A percentile compares a stretch with the other conserved stretches of the same genome.
phyloP scores from a whole-genome alignment of 2,888 invertebrate species.

The Pollenia amentaria region DNA sequence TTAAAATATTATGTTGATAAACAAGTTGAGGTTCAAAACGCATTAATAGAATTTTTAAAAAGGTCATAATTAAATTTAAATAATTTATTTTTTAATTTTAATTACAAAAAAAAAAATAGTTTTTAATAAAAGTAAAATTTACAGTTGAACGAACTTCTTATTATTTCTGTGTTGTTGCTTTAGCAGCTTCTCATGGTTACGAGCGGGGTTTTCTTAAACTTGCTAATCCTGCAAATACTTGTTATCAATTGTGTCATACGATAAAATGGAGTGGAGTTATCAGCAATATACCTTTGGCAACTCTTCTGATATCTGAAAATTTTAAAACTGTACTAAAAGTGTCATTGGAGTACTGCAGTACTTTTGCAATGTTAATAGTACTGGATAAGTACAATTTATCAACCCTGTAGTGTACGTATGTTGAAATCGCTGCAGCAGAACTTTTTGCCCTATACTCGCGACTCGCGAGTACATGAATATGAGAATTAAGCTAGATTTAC shows the following conservation, averaged over 20 bases:
- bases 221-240: not conserved
- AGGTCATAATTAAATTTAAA: constrained; percentile 2
- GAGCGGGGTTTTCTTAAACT: not conserved
- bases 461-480: no score
- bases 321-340: no score
- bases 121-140: constrained; percentile 26
- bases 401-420: not conserved
- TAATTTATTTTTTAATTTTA: not conserved
- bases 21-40: constrained; percentile 53
- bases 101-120: not conserved
- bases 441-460: no score
- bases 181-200: not conserved
- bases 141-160: constrained; percentile 41
- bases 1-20: constrained; percentile 36
- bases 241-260: not conserved
- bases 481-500: no score
- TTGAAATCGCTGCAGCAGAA: no score
- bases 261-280: no score
- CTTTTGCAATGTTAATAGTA: no score
- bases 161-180: constrained; percentile 17
- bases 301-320: no score
- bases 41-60: constrained; percentile 51
- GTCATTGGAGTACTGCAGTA: no score
- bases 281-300: no score
- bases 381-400: no score